These are phyloP conservation scores for Eidolon dupreanum DNA, from an alignment of 2,797 vertebrate species.

Conservation along the genomic window DNA sequence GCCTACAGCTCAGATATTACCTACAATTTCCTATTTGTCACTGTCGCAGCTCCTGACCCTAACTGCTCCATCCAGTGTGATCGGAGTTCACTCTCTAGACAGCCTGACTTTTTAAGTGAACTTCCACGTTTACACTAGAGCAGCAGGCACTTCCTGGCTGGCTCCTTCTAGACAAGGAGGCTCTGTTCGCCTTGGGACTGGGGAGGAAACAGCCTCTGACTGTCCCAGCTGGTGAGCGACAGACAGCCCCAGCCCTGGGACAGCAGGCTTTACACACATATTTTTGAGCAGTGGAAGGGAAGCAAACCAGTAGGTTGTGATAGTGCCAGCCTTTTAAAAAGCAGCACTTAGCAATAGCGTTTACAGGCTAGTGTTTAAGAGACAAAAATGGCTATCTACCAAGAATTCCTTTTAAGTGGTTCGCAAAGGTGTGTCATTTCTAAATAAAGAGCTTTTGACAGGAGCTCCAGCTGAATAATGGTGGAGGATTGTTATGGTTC, in stretches of 20 bases:
- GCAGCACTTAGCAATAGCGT: neutral
- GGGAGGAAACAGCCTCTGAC: constrained; percentile 49
- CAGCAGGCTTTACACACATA: constrained; percentile 17
- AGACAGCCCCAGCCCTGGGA: neutral
- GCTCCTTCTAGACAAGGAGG: constrained; percentile 69
- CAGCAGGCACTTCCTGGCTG: constrained; percentile 73
- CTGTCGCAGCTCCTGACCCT: neutral
- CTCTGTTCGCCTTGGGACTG: constrained; percentile 70
- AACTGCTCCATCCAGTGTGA: neutral
- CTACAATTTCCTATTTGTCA: constrained; percentile 37
- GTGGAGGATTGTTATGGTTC: neutral
- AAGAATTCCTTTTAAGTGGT: constrained; percentile 48
- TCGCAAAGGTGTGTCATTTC: constrained; percentile 31
- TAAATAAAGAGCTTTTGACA: neutral
- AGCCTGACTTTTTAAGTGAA: constrained; percentile 57
- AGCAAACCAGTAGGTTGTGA: constrained; percentile 18
- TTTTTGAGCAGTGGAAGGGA: constrained; percentile 34
- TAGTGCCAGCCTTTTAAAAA: constrained; percentile 21
- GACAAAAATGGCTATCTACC: neutral
- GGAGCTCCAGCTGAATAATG: neutral
- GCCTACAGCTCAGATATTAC: neutral
- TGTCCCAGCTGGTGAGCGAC: constrained; percentile 50
- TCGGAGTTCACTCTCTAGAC: constrained; percentile 33
- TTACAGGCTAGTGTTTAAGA: constrained; percentile 13
- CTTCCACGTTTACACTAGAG: constrained; percentile 56